These are phyloP conservation scores for Lasioglossum morio DNA, from an alignment of 2,888 invertebrate species.

Conservation along the genomic window DNA sequence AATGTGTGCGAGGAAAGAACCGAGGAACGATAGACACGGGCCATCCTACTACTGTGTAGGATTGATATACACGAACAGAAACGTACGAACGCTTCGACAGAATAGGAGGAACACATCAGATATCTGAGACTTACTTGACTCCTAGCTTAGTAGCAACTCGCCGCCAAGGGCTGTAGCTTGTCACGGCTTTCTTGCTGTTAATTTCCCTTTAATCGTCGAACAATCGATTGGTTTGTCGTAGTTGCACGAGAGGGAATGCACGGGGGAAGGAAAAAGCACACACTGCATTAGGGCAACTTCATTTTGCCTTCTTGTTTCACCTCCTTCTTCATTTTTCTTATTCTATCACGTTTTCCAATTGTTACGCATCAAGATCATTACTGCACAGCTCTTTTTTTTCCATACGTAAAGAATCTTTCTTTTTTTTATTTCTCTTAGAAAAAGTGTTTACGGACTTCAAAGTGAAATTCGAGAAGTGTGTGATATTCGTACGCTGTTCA, in stretches of 20 bases:
- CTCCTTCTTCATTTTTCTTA: constrained; percentile 64
- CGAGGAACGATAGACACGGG: constrained; percentile 64
- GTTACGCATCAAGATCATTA: constrained; percentile 24
- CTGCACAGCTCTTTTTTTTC: constrained; percentile 3
- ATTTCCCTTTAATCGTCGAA: constrained; percentile 83
- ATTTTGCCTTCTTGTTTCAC: constrained; percentile 64
- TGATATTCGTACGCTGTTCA: background rate
- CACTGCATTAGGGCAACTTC: constrained; percentile 82
- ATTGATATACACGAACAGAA: constrained; percentile 75
- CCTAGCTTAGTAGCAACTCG: constrained; percentile 97
- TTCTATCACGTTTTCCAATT: constrained; percentile 43
- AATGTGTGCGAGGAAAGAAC: constrained; percentile 67
- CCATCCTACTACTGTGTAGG: constrained; percentile 69
- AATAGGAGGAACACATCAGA: constrained; percentile 83
- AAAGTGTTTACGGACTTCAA: background rate
- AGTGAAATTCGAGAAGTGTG: background rate
- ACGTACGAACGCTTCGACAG: constrained; percentile 75
- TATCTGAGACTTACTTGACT: constrained; percentile 93
- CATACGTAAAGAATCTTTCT: constrained; percentile 11
- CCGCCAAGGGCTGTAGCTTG: constrained; percentile 96
- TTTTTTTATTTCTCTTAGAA: background rate
- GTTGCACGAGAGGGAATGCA: constrained; percentile 83
- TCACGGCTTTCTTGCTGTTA: constrained; percentile 89
- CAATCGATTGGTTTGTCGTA: constrained; percentile 80
- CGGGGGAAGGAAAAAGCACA: constrained; percentile 84